A percentile compares a stretch with the other conserved stretches of the same genome.
Evolutionary conservation across 2,888 invertebrate genomes (phyloP).

Genomic region (Stegophylla sp.): DNA sequence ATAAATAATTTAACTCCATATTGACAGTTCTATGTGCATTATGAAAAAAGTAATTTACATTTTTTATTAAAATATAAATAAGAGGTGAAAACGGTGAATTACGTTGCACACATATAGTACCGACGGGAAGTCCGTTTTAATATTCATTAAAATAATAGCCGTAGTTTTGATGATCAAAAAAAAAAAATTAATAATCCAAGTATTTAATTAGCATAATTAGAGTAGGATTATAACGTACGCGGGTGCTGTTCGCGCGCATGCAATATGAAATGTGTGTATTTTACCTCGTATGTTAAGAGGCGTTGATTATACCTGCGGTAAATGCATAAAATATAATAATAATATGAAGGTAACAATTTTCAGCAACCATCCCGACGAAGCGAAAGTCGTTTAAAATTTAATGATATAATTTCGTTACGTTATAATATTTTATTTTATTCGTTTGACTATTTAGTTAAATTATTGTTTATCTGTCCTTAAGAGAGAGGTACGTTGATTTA

Average conservation of each 20-base stretch:
- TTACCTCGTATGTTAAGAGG: slow-evolving; percentile 5
- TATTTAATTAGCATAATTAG: slow-evolving; percentile 47
- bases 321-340: no score
- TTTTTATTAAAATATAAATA: slow-evolving; percentile 16
- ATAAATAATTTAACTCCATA: not conserved
- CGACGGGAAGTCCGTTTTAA: slow-evolving; percentile 28
- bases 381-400: no score
- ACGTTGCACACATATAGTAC: no score
- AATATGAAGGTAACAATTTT: not conserved
- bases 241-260: slow-evolving; percentile 12
- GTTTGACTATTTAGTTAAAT: no score
- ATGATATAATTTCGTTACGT: no score
- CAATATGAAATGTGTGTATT: not conserved
- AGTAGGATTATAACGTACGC: not conserved
- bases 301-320: slow-evolving; percentile 6
- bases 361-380: not conserved
- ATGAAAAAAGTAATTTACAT: slow-evolving; percentile 31
- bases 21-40: not conserved
- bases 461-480: no score
- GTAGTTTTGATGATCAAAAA: not conserved
- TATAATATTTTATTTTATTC: no score
- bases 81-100: slow-evolving; percentile 11
- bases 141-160: slow-evolving; percentile 47
- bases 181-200: slow-evolving; percentile 49
- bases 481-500: no score